Base-by-base conservation (phyloP, 1,140 invertebrate genomes). In the Zaprionus capensis region DNA sequence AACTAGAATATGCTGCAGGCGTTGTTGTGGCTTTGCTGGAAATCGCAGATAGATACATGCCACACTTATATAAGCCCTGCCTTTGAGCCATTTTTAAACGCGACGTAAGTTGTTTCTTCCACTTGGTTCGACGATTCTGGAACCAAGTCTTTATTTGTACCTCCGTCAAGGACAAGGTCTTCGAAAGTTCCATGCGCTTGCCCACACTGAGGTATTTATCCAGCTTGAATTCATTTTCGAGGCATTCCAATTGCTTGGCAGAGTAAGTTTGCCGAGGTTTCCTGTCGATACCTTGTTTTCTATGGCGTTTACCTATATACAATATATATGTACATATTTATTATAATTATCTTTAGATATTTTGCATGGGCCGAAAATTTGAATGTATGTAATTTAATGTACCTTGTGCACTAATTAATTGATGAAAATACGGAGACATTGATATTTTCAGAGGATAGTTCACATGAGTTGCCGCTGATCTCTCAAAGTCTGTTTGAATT, bases 81-180 rank as follows among this genome's bases (percentile, higher is more conserved):
- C 97, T 93, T 77, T 98, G 97, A 0, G 97, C 97, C 83, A 97
- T 96, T 93, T 98, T 98, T 57, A 98, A 93, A 2, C 97, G 93
- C 0, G 97, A 97, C 1, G 97, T 98, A 76, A 98, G 92, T 82
- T 99, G 98, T 86, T 99, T 99, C 93, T 99, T 99, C 98, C 98
- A 99, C 90, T 99, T 99, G 1, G 98, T 99, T 71, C 98, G 94
- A 58, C 98, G 94, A 93, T 99, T 99, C 93, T 99, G 98, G 91
- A 98, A 99, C 98, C 98, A 99, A 0, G 98, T 99, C 92, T 99
- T 99, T 65, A 99, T 98, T 94, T 99, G 98, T 3, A 98, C 98
- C 94, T 99, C 98, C 1, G 98, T 99, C 12, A 99, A 93, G 67
- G 95, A 96, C 7, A 99, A 91, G 0, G 95, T 95, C 92, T 98